Percentiles rank a stretch among this genome's conserved stretches.
These are phyloP conservation scores for Sebastes reedi DNA, from an alignment of 2,797 vertebrate genomes.

Conservation along the genomic window DNA sequence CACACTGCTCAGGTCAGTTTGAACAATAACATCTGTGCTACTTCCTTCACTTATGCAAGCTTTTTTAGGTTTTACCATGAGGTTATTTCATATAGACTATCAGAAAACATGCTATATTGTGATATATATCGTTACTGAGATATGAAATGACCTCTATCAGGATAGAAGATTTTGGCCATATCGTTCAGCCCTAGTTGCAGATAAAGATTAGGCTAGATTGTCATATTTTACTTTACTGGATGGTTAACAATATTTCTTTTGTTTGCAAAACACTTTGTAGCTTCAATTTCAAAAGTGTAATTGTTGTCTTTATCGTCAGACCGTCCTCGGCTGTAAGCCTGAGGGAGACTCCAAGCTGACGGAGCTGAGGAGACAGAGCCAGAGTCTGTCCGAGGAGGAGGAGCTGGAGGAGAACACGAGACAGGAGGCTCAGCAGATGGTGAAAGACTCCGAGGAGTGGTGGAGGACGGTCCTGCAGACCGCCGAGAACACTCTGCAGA, in stretches of 20 bases:
- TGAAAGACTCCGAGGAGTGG: conserved; percentile 58
- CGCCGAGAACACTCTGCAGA: conserved; percentile 51
- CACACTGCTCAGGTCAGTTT: conserved; percentile 83
- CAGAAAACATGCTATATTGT: no score
- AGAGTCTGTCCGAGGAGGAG: conserved; percentile 57
- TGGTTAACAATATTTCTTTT: neutral
- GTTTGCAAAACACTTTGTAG: neutral
- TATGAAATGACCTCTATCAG: no score
- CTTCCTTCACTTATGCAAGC: neutral
- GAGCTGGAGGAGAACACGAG: conserved; percentile 53
- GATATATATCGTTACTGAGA: no score
- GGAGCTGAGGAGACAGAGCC: conserved; percentile 63
- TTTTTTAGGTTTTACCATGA: neutral
- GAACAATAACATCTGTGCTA: neutral
- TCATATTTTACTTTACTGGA: neutral
- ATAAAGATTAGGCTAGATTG: no score
- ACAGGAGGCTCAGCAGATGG: conserved; percentile 28
- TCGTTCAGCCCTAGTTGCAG: no score
- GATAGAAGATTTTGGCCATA: no score
- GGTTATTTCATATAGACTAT: no score
- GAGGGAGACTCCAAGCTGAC: conserved; percentile 83
- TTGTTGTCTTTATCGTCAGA: conserved; percentile 68
- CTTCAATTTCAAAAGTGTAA: neutral
- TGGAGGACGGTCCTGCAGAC: conserved; percentile 69
- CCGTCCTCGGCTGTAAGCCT: conserved; percentile 76